Base-by-base conservation (phyloP, 2,888 invertebrate species). In the Gymnocheta viridis region DNA sequence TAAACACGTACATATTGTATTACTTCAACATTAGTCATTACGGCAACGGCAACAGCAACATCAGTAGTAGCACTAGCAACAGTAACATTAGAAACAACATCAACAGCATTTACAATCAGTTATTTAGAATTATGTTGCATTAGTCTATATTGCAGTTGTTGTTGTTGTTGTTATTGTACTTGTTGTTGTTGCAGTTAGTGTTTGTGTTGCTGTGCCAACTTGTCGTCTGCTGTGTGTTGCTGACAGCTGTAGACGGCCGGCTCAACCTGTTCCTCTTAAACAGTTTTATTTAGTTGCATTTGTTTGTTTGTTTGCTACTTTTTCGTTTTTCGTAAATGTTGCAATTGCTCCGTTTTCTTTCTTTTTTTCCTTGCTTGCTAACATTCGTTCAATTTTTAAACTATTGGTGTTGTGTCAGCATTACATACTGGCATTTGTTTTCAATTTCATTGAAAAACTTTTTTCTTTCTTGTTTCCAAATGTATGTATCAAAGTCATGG, bases 1-100 rank as follows among this genome's bases (percentile, higher is more conserved):
- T 69, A n/a, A 66, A 60, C 74, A 74, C 80, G 82, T 85, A 86
- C 85, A 86, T 85, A 81, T 74, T 78, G 67, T 84, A 77, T 81
- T 84, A 78, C 82, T 78, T 69, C 51, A 74, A 73, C 85, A 82
- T 82, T 85, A 82, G 78, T 85, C 81, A 82, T 82, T 85, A 76
- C 82, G 56, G 60, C 70, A 78, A 73, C 38, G 60, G 70, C 73
- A 60, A 81, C 56, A 72, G 32, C 54, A 62, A 41, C 19, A 47
- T 3, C 70, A 64, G 19, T 6, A 77, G 22, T 29, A 60, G 19
- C 19, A 27, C 22, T 51, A 64, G n/a, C 24, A 60, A n/a, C 54
- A 74, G 17, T 35, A 67, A n/a, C 38, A 38, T 44, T 4, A 74
- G 56, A 69, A 54, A 41, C 72, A 79, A 51, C 67, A 66, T 32